phyloP scores from a whole-genome alignment of 35 echinoderm and acorn worm species.

The Heliocidaris erythrogramma region DNA sequence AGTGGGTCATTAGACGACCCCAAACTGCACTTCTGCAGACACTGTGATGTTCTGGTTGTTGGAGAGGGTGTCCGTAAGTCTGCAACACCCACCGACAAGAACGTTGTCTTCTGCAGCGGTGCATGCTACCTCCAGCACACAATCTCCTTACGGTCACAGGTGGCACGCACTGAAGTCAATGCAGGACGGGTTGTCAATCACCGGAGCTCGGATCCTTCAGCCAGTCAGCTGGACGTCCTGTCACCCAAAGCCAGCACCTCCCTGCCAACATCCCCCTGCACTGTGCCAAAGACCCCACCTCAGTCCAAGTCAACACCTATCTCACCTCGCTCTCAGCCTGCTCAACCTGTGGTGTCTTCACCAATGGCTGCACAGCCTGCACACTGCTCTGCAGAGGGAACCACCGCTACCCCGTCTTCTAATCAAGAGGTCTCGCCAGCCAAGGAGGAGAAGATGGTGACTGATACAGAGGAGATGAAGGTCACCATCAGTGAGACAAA shows the following conservation, averaged over 20 bases:
- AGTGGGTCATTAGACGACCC: constrained; percentile 21
- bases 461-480: background rate
- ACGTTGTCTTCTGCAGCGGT: constrained; percentile 89
- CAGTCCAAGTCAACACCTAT: constrained; percentile 42
- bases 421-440: constrained; percentile 28
- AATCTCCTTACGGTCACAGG: constrained; percentile 76
- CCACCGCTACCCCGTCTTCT: constrained; percentile 3
- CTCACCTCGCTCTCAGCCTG: constrained; percentile 23
- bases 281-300: constrained; percentile 47
- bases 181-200: constrained; percentile 75
- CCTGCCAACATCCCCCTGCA: constrained; percentile 27
- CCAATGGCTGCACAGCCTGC: background rate
- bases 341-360: background rate
- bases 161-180: constrained; percentile 14
- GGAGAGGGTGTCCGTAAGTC: constrained; percentile 84
- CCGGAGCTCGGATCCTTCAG: constrained; percentile 44
- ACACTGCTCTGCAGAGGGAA: background rate
- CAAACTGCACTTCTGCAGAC: constrained; percentile 84
- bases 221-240: background rate
- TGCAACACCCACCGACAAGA: constrained; percentile 64
- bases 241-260: constrained; percentile 44
- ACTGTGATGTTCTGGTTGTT: constrained; percentile 90
- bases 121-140: constrained; percentile 96
- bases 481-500: constrained; percentile 39
- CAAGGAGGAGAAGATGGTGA: constrained; percentile 53